Percentiles rank a stretch among this genome's conserved stretches.
phyloP scores from a whole-genome alignment of 37 sponge, comb jelly and placozoan genomes.

The Eunapius fragilis region DNA sequence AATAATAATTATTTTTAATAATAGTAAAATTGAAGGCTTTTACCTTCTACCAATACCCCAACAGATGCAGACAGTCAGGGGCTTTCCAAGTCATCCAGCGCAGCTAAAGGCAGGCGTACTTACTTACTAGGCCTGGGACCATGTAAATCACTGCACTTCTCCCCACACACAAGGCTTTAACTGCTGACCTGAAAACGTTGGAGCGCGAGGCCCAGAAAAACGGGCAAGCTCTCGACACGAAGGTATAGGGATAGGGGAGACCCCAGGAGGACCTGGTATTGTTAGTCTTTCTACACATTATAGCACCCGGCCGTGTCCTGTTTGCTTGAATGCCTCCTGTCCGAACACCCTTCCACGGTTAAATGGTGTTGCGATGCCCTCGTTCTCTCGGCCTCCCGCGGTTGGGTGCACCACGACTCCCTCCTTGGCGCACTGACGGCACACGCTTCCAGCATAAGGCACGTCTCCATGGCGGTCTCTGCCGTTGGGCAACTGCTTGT shows the following conservation, averaged over 20 bases:
- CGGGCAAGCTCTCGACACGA: conserved; percentile 10
- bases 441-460: not conserved
- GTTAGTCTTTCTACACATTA: not conserved
- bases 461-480: conserved; percentile 4
- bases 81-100: conserved; percentile 4
- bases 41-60: not conserved
- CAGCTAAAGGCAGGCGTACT: conserved; percentile 27
- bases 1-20: not conserved
- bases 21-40: not conserved
- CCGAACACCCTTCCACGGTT: not conserved
- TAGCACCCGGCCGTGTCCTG: conserved; percentile 18
- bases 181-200: conserved; percentile 1
- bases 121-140: not conserved
- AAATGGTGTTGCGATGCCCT: not conserved
- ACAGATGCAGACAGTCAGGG: not conserved
- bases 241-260: not conserved
- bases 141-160: not conserved
- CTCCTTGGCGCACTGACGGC: conserved; percentile 9
- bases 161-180: not conserved
- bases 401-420: conserved; percentile 14
- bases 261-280: not conserved
- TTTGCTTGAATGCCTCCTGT: not conserved
- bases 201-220: conserved; percentile 19
- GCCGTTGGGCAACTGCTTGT: conserved; percentile 9
- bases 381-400: not conserved